Conservation (phyloP, 2,797 vertebrate genomes). For the Chrysocyon brachyurus region DNA sequence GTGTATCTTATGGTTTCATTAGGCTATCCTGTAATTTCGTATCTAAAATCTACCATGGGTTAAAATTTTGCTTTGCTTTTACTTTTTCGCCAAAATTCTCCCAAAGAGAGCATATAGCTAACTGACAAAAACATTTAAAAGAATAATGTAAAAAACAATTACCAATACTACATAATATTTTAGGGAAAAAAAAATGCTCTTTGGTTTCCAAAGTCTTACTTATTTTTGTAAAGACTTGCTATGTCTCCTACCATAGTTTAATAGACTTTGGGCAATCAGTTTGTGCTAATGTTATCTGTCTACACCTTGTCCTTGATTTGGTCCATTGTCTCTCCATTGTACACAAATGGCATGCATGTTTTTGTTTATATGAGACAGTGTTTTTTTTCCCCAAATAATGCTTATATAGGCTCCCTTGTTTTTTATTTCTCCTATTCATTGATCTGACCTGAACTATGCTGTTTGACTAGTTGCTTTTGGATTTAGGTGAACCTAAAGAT, state of each 20-base stretch:
- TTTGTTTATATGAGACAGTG: background rate
- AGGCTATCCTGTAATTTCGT: background rate
- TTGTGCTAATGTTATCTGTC: background rate
- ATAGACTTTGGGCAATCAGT: background rate
- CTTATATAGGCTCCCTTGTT: background rate
- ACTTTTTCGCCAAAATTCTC: background rate
- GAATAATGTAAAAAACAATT: background rate
- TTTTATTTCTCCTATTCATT: background rate
- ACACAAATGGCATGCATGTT: background rate
- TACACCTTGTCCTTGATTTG: conserved; percentile 8
- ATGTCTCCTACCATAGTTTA: background rate
- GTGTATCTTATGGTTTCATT: background rate
- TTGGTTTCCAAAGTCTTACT: background rate
- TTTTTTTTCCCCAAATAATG: background rate
- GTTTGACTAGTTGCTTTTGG: background rate
- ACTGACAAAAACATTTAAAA: background rate
- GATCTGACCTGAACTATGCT: background rate
- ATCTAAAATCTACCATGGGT: background rate
- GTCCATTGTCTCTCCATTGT: background rate
- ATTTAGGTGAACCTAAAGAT: background rate
- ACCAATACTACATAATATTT: background rate
- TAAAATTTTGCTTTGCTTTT: conserved; percentile 64
- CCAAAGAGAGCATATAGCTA: background rate
- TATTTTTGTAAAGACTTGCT: background rate
- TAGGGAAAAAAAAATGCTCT: background rate